A percentile compares a stretch with the other conserved stretches of the same genome.
Conservation (phyloP, 2,888 invertebrate genomes). For the Dryobota labecula region DNA sequence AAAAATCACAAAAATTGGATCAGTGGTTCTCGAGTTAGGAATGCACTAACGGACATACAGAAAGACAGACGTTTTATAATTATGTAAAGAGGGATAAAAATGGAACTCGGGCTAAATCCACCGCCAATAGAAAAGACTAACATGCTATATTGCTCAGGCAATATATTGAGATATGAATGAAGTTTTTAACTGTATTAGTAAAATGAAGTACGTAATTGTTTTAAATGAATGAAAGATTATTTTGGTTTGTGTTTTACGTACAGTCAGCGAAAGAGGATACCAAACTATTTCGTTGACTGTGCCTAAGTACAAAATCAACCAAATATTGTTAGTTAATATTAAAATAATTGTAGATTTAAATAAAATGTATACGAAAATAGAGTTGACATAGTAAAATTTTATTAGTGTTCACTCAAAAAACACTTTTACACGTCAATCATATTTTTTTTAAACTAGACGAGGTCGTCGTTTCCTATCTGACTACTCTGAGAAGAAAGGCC, state of each 20-base stretch:
- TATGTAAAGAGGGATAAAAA: neutral
- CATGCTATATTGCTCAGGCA: neutral
- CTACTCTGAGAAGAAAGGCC: too few relatives aligned
- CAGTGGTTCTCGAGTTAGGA: slow-evolving; percentile 4
- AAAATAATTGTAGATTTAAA: slow-evolving; percentile 6
- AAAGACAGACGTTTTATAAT: neutral
- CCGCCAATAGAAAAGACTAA: slow-evolving; percentile 36
- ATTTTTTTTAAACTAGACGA: too few relatives aligned
- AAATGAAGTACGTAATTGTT: slow-evolving; percentile 23
- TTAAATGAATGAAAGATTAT: slow-evolving; percentile 7
- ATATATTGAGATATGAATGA: slow-evolving; percentile 32
- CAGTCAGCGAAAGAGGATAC: neutral
- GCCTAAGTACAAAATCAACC: neutral
- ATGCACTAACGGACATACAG: neutral
- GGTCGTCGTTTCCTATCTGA: too few relatives aligned
- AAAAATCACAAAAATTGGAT: neutral
- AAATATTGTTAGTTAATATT: slow-evolving; percentile 6
- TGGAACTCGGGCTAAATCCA: slow-evolving; percentile 3
- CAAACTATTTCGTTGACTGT: slow-evolving; percentile 12
- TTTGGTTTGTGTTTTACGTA: slow-evolving; percentile 8
- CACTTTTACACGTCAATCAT: too few relatives aligned
- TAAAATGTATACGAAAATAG: slow-evolving; percentile 22
- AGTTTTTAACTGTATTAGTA: slow-evolving; percentile 35
- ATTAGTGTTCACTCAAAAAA: neutral
- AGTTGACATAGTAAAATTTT: slow-evolving; percentile 8